phyloP scores from a whole-genome alignment of 2,888 invertebrate genomes.

The Uloborus plumipes region DNA sequence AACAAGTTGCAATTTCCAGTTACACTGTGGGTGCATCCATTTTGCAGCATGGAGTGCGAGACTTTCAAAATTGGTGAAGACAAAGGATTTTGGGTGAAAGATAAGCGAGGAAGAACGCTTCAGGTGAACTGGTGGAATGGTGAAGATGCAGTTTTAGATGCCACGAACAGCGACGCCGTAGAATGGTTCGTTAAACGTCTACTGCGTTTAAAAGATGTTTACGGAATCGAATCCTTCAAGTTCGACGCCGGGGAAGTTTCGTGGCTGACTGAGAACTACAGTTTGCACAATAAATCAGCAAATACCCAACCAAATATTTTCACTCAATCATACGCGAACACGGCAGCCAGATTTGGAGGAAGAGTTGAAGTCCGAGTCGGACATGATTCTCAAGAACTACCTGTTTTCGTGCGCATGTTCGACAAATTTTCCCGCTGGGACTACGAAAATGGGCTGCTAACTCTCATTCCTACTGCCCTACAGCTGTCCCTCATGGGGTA shows the following conservation, averaged over 20 bases:
- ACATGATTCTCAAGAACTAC: constrained; percentile 79
- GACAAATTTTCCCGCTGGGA: constrained; percentile 81
- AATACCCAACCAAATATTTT: constrained; percentile 68
- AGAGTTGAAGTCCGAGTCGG: constrained; percentile 82
- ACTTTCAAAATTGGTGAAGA: constrained; percentile 68
- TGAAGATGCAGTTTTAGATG: constrained; percentile 76
- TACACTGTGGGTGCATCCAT: constrained; percentile 88
- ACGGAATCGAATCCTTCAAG: constrained; percentile 82
- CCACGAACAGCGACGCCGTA: constrained; percentile 79
- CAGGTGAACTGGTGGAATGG: constrained; percentile 77
- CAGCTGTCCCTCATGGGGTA: constrained; percentile 78
- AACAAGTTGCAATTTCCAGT: constrained; percentile 78
- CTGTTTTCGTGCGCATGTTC: constrained; percentile 82
- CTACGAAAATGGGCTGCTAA: constrained; percentile 79
- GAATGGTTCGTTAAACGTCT: constrained; percentile 72
- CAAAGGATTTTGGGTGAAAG: constrained; percentile 74
- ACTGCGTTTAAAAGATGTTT: constrained; percentile 75
- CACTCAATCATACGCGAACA: constrained; percentile 67
- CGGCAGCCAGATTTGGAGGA: constrained; percentile 72
- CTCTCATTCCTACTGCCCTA: constrained; percentile 81
- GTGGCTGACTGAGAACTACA: constrained; percentile 76
- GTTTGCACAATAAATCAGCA: constrained; percentile 64
- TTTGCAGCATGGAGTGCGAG: constrained; percentile 77
- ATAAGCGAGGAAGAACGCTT: constrained; percentile 68
- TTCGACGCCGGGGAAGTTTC: constrained; percentile 86